These are phyloP conservation scores for Drosophila ananassae DNA, from an alignment of 1,140 invertebrate species.

Conservation along the genomic window DNA sequence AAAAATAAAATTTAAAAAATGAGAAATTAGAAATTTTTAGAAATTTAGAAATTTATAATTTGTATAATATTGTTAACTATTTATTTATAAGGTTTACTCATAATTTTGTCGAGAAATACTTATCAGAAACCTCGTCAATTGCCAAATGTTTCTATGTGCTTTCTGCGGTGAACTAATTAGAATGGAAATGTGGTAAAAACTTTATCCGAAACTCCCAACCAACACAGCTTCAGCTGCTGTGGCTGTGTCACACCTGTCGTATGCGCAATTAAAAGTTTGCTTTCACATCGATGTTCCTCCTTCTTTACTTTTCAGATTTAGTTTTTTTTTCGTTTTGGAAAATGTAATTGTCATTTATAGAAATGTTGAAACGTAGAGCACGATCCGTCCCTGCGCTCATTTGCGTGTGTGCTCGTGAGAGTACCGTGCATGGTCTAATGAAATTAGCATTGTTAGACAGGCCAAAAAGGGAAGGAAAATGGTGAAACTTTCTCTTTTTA, in stretches of 20 bases:
- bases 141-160: conserved; percentile 45
- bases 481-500: conserved; percentile 10
- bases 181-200: conserved; percentile 34
- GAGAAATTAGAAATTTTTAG: too few relatives aligned
- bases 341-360: conserved; percentile 67
- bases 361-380: conserved; percentile 35
- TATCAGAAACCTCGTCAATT: conserved; percentile 54
- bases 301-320: conserved; percentile 3
- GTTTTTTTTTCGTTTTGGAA: conserved; percentile 8
- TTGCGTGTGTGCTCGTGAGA: conserved; percentile 28
- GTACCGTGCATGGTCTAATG: conserved; percentile 31
- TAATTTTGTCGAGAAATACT: conserved; percentile 53
- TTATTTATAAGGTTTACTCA: too few relatives aligned
- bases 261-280: conserved; percentile 75
- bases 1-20: background rate
- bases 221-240: conserved; percentile 13
- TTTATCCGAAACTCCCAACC: conserved; percentile 25
- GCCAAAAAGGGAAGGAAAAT: background rate
- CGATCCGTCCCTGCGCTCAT: conserved; percentile 49
- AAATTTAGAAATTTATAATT: too few relatives aligned
- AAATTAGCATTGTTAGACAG: conserved; percentile 61
- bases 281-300: conserved; percentile 29
- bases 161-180: conserved; percentile 44
- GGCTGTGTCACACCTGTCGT: conserved; percentile 66
- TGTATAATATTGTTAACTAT: too few relatives aligned